These are phyloP conservation scores for Ianthella basta DNA, from an alignment of 37 sponge, comb jelly and placozoan genomes.

Conservation along the genomic window DNA sequence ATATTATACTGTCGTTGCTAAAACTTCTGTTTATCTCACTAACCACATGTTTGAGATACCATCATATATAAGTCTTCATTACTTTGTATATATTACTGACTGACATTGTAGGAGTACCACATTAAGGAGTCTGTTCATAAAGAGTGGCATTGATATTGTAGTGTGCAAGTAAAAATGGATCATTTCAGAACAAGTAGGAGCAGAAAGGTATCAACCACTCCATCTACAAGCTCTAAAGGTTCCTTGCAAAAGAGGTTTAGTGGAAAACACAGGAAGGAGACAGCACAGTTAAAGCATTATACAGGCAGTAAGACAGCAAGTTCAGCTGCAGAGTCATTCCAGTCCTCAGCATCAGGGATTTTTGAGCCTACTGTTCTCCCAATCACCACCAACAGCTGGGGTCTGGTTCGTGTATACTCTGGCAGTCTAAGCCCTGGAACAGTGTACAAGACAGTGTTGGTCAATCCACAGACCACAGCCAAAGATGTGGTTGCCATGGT, in stretches of 20 bases:
- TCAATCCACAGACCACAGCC: conserved; percentile 19
- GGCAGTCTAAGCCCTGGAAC: conserved; percentile 8
- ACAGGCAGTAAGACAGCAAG: neutral
- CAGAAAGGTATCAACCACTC: neutral
- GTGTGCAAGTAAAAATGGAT: neutral
- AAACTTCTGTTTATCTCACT: too few species aligned
- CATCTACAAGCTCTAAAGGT: neutral
- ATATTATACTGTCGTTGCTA: neutral
- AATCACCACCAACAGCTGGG: neutral
- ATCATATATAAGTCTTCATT: neutral
- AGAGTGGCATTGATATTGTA: too few species aligned
- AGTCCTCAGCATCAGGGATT: too few species aligned
- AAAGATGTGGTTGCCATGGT: conserved; percentile 12
- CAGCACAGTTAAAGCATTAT: neutral
- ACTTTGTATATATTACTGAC: neutral
- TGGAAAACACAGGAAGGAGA: neutral
- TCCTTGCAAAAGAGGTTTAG: too few species aligned
- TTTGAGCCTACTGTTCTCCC: neutral
- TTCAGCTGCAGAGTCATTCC: neutral
- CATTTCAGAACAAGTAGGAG: neutral
- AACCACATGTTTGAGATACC: too few species aligned
- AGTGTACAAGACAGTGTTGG: conserved; percentile 30
- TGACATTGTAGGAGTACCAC: too few species aligned
- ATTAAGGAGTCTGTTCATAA: too few species aligned
- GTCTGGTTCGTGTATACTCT: conserved; percentile 16